Evolutionary conservation across 2,888 invertebrate genomes (phyloP).

Genomic region (Troides oblongomaculatus): DNA sequence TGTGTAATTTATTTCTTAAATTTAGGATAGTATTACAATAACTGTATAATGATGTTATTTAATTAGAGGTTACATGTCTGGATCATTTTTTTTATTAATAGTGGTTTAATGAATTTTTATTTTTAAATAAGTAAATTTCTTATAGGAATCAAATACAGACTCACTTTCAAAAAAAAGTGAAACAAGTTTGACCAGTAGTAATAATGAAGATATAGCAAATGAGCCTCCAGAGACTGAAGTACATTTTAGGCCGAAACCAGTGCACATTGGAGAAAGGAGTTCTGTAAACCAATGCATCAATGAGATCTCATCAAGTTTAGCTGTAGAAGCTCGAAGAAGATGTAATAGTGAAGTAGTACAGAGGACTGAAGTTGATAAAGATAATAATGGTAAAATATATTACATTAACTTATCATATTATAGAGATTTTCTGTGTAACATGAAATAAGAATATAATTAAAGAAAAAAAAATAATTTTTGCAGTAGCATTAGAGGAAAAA

Average conservation of each 20-base stretch:
- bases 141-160: constrained; percentile 63
- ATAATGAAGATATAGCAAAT: constrained; percentile 59
- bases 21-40: neutral
- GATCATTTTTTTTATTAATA: neutral
- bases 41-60: neutral
- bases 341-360: constrained; percentile 77
- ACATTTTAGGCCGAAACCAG: constrained; percentile 63
- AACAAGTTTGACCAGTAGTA: constrained; percentile 56
- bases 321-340: constrained; percentile 66
- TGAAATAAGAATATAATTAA: neutral
- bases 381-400: constrained; percentile 53
- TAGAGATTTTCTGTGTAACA: neutral
- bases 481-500: constrained; percentile 64
- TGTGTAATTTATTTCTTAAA: neutral
- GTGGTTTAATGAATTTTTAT: too few species aligned
- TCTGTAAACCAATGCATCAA: constrained; percentile 85
- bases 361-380: constrained; percentile 64
- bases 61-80: neutral
- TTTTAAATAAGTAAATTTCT: constrained; percentile 13
- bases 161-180: constrained; percentile 69
- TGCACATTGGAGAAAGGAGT: constrained; percentile 63
- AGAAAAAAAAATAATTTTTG: constrained; percentile 31
- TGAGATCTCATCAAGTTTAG: constrained; percentile 82
- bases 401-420: neutral
- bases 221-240: constrained; percentile 63